Evolutionary conservation across 2,888 invertebrate genomes (phyloP).

Genomic region (Hipparchia semele): DNA sequence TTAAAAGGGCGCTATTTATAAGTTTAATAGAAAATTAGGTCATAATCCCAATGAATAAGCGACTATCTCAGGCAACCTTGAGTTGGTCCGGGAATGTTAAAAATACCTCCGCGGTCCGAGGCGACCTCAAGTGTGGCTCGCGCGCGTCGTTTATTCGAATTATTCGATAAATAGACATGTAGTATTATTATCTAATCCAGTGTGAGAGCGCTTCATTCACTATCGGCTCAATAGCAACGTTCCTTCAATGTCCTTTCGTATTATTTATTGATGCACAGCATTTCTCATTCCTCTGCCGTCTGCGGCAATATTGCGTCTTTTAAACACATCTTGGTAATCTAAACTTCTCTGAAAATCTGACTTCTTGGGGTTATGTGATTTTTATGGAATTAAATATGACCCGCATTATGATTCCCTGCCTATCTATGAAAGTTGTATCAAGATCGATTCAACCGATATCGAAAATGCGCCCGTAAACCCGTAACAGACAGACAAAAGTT

Average conservation of each 20-base stretch:
- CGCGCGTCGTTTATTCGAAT: slow-evolving; percentile 53
- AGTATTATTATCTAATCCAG: slow-evolving; percentile 45
- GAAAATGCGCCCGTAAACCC: too few species aligned
- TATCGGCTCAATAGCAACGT: slow-evolving; percentile 25
- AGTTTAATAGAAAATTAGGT: slow-evolving; percentile 74
- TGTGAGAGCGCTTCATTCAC: slow-evolving; percentile 38
- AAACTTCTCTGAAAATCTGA: too few species aligned
- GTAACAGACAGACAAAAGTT: too few species aligned
- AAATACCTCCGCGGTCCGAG: slow-evolving; percentile 73
- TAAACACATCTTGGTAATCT: too few species aligned
- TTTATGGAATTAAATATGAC: too few species aligned
- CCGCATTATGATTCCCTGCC: too few species aligned
- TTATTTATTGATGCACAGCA: not conserved
- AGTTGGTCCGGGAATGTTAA: slow-evolving; percentile 82
- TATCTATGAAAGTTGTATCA: too few species aligned
- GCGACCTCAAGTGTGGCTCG: slow-evolving; percentile 58
- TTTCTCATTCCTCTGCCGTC: not conserved
- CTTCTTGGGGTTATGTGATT: too few species aligned
- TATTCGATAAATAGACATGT: slow-evolving; percentile 55
- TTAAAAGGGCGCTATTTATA: slow-evolving; percentile 55
- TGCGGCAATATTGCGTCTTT: not conserved
- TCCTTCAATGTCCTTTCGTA: slow-evolving; percentile 15
- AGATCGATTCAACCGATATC: too few species aligned
- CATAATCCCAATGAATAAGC: slow-evolving; percentile 79
- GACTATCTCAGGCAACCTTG: slow-evolving; percentile 79